Conservation (phyloP, 2,113 vertebrate species). For the Synchiropus splendidus region DNA sequence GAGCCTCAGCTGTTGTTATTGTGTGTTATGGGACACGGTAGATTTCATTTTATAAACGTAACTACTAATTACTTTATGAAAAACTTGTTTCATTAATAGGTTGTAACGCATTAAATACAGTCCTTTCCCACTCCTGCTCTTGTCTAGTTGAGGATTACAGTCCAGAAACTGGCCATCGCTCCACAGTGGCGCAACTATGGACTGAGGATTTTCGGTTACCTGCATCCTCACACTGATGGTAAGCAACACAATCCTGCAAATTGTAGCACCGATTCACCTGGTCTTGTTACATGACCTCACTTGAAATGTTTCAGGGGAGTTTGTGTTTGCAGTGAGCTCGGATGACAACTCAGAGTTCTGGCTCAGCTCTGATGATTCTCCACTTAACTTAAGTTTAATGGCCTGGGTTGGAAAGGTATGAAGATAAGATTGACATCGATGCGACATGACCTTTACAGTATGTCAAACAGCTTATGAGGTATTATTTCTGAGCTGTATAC, state of each 20-base stretch:
- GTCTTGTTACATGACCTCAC: no score
- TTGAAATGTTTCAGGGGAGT: slow-evolving; percentile 66
- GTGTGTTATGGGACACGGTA: no score
- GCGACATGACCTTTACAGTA: no score
- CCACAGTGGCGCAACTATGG: slow-evolving; percentile 89
- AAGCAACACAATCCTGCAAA: not conserved
- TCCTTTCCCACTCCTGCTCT: not conserved
- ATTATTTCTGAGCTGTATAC: no score
- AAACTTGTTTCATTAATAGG: no score
- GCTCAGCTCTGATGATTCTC: slow-evolving; percentile 80
- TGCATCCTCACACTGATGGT: slow-evolving; percentile 81
- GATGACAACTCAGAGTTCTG: slow-evolving; percentile 94
- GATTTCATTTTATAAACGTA: no score
- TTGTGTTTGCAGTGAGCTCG: slow-evolving; percentile 84
- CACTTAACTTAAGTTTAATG: slow-evolving; percentile 69
- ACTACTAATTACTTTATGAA: no score
- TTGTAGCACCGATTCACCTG: no score
- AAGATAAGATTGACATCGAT: no score
- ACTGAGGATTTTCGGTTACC: slow-evolving; percentile 88
- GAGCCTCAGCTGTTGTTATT: no score
- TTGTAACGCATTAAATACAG: no score
- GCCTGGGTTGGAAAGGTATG: slow-evolving; percentile 85
- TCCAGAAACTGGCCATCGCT: slow-evolving; percentile 79
- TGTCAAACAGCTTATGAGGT: no score
- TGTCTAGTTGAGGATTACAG: slow-evolving; percentile 72